phyloP scores from a whole-genome alignment of 2,888 invertebrate genomes.

The Nephrotoma appendiculata region DNA sequence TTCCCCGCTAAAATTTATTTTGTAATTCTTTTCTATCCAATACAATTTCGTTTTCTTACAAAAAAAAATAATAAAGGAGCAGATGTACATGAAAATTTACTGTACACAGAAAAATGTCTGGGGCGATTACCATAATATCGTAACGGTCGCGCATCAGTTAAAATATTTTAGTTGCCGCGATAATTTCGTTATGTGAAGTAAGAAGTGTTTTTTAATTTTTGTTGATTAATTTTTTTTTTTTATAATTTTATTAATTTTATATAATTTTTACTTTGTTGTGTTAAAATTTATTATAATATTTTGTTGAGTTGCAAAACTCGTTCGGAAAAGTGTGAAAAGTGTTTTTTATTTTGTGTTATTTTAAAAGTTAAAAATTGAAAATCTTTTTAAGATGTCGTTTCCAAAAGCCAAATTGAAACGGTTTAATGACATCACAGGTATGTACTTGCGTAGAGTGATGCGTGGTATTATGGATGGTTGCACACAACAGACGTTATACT shows the following conservation, averaged over 20 bases:
- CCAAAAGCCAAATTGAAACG: constrained; percentile 32
- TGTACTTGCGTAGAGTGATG: neutral
- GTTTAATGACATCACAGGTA: constrained; percentile 26
- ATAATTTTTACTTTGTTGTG: neutral
- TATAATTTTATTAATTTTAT: neutral
- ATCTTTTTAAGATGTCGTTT: constrained; percentile 22
- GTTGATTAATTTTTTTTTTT: neutral
- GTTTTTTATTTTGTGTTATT: neutral
- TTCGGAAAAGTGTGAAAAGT: neutral
- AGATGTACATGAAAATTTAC: neutral
- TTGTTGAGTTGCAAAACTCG: neutral
- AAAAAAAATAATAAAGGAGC: neutral
- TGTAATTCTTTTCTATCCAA: neutral
- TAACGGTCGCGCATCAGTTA: neutral
- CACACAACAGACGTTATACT: neutral
- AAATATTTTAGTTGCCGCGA: neutral
- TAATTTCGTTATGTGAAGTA: neutral
- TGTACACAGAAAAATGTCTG: neutral
- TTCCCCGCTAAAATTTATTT: neutral
- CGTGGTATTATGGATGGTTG: neutral
- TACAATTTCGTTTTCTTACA: neutral
- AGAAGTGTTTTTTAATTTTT: neutral
- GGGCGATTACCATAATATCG: neutral
- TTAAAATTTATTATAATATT: neutral
- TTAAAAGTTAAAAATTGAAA: neutral